Percentiles rank a stretch among this genome's conserved stretches.
Conservation (phyloP, 1,140 invertebrate genomes). For the Drosophila virilis region DNA sequence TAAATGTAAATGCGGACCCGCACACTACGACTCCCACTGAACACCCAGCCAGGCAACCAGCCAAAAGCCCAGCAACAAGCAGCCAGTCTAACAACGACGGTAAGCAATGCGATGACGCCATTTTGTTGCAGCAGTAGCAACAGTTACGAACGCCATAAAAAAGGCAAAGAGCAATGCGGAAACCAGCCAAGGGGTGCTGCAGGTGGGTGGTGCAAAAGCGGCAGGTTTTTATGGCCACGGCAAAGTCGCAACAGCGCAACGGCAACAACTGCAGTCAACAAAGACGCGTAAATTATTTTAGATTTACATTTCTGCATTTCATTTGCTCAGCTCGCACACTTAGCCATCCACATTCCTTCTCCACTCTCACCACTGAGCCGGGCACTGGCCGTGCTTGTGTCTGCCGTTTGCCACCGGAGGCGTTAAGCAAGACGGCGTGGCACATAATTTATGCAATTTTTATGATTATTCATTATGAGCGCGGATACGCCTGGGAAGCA, state of each 20-base stretch:
- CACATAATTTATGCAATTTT: slow-evolving; percentile 82
- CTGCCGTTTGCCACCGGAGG: slow-evolving; percentile 63
- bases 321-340: slow-evolving; percentile 61
- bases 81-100: slow-evolving; percentile 16
- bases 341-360: background rate
- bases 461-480: slow-evolving; percentile 81
- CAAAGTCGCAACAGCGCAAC: slow-evolving; percentile 39
- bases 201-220: slow-evolving; percentile 23
- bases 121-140: slow-evolving; percentile 73
- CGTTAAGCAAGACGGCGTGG: slow-evolving; percentile 79
- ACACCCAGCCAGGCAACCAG: slow-evolving; percentile 30
- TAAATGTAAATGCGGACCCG: slow-evolving; percentile 76
- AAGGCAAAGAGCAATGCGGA: slow-evolving; percentile 45
- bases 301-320: slow-evolving; percentile 83
- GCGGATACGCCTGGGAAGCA: slow-evolving; percentile 38
- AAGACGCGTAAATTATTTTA: slow-evolving; percentile 83
- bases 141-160: slow-evolving; percentile 61
- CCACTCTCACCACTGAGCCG: background rate
- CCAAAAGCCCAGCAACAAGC: slow-evolving; percentile 17
- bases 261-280: slow-evolving; percentile 68
- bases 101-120: slow-evolving; percentile 60
- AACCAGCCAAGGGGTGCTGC: background rate
- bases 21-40: slow-evolving; percentile 23
- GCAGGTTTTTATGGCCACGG: slow-evolving; percentile 72
- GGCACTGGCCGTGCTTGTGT: slow-evolving; percentile 20